These are phyloP conservation scores for Macrobrachium nipponense DNA, from an alignment of 1,140 invertebrate species.

Conservation along the genomic window DNA sequence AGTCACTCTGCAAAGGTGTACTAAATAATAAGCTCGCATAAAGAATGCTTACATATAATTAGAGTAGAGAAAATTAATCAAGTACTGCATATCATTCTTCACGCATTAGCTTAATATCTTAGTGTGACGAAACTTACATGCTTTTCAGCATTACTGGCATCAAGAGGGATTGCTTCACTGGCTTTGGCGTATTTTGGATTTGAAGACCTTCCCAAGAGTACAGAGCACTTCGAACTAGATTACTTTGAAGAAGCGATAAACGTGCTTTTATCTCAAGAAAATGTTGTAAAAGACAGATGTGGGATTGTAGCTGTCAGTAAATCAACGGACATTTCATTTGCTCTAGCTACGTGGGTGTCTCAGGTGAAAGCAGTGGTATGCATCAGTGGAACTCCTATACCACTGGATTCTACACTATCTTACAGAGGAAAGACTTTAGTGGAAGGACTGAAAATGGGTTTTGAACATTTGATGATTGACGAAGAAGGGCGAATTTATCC, in stretches of 20 bases:
- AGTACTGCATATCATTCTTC: too few relatives aligned
- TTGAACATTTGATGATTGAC: neutral
- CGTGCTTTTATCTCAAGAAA: conserved; percentile 32
- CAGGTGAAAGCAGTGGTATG: conserved; percentile 49
- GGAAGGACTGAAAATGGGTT: conserved; percentile 28
- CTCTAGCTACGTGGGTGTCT: conserved; percentile 33
- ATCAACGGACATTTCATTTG: conserved; percentile 21
- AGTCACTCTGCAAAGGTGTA: neutral
- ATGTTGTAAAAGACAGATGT: conserved; percentile 39
- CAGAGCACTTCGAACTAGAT: conserved; percentile 31
- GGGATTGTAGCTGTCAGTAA: conserved; percentile 49
- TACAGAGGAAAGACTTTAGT: conserved; percentile 19
- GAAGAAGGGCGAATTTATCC: conserved; percentile 21
- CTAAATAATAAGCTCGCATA: neutral
- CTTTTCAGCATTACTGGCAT: conserved; percentile 48
- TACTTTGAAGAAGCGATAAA: conserved; percentile 56
- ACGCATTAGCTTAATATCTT: too few relatives aligned
- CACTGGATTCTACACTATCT: conserved; percentile 19
- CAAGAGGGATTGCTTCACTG: conserved; percentile 39
- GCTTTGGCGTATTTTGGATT: conserved; percentile 51
- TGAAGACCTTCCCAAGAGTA: conserved; percentile 38
- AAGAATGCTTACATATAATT: neutral
- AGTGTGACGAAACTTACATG: neutral
- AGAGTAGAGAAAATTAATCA: too few relatives aligned
- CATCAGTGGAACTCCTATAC: conserved; percentile 37